These are phyloP conservation scores for Xiphophorus birchmanni DNA, from an alignment of 2,797 vertebrate species.

Conservation along the genomic window DNA sequence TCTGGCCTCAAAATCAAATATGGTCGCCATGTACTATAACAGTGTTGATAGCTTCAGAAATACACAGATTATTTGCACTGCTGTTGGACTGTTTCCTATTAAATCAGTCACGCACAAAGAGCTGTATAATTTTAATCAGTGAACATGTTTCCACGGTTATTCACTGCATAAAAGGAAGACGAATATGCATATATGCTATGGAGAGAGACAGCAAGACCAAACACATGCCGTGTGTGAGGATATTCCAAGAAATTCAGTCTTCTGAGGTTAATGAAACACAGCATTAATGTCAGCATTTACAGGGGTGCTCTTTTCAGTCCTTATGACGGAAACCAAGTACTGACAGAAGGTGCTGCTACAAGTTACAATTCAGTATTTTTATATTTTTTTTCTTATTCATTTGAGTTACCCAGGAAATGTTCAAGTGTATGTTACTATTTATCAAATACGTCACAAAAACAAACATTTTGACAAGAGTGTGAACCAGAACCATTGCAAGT, in stretches of 20 bases:
- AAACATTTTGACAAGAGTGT: neutral
- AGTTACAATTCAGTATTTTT: neutral
- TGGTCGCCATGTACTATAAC: neutral
- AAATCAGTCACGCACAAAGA: neutral
- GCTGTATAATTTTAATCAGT: neutral
- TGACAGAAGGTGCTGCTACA: slow-evolving; percentile 7
- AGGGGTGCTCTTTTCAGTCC: slow-evolving; percentile 41
- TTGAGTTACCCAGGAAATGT: neutral
- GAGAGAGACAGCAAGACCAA: neutral
- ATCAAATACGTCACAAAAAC: neutral
- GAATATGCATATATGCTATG: neutral
- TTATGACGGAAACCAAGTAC: slow-evolving; percentile 42
- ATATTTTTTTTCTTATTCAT: neutral
- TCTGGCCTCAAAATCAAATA: neutral
- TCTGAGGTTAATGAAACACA: slow-evolving; percentile 34
- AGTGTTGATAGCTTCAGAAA: neutral
- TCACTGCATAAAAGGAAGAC: neutral
- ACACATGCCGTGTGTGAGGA: neutral
- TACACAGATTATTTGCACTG: neutral
- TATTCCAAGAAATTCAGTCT: neutral
- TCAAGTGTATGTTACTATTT: neutral
- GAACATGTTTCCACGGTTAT: neutral
- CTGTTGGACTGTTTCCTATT: neutral
- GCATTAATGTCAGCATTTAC: slow-evolving; percentile 11
- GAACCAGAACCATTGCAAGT: neutral